Evolutionary conservation across 2,797 vertebrate genomes (phyloP).

Genomic region (Poeciliopsis presidionis): DNA sequence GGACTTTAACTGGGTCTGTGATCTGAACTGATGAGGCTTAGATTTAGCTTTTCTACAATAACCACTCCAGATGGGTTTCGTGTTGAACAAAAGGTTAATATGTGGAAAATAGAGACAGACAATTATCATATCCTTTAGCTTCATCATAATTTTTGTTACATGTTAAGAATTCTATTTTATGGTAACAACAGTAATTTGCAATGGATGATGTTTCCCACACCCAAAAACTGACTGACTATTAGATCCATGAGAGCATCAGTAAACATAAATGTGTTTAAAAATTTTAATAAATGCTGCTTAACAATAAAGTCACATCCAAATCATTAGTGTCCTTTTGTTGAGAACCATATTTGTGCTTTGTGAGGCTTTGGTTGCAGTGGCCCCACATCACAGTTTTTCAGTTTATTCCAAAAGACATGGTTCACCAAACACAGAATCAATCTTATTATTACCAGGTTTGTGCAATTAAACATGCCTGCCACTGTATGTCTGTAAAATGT

Average conservation of each 20-base stretch:
- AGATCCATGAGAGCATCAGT: neutral
- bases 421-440: neutral
- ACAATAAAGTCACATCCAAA: neutral
- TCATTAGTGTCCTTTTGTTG: neutral
- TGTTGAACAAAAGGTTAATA: neutral
- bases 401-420: neutral
- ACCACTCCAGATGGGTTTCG: no score
- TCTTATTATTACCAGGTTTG: conserved; percentile 42
- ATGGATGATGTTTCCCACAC: neutral
- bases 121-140: neutral
- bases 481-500: neutral
- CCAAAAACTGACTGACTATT: neutral
- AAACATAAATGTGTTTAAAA: neutral
- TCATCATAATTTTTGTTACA: neutral
- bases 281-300: neutral
- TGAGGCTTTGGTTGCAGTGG: neutral
- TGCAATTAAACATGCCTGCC: neutral
- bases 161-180: neutral
- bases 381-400: neutral
- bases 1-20: no score
- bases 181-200: neutral
- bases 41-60: no score
- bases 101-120: neutral
- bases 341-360: neutral
- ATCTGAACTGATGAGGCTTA: no score